Evolutionary conservation across 2,888 invertebrate genomes (phyloP).

Genomic region (Cartodere bifasciata): DNA sequence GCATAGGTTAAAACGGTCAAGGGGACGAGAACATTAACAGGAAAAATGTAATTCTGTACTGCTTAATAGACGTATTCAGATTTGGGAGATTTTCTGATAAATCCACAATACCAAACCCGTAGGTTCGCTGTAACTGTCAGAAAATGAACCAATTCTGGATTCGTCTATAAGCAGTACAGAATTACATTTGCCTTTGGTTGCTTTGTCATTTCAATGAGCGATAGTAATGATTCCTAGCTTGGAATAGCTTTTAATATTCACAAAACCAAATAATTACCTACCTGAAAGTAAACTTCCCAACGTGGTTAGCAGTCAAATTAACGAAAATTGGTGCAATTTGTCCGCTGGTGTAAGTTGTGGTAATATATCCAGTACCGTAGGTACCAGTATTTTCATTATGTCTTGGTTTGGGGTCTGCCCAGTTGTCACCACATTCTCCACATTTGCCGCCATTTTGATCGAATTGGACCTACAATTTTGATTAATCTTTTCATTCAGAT

Average conservation of each 20-base stretch:
- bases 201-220: no score
- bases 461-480: not conserved
- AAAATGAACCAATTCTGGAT: conserved; percentile 1
- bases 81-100: no score
- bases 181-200: no score
- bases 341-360: conserved; percentile 5
- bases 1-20: no score
- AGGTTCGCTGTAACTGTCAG: not conserved
- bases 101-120: not conserved
- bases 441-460: conserved; percentile 7
- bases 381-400: conserved; percentile 10
- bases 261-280: not conserved
- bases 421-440: conserved; percentile 9
- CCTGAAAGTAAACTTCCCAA: conserved; percentile 8
- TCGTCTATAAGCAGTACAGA: no score
- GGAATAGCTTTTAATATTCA: no score
- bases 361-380: conserved; percentile 7
- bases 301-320: conserved; percentile 7
- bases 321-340: conserved; percentile 5
- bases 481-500: no score
- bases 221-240: no score
- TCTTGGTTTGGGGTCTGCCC: conserved; percentile 7
- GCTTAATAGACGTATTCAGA: no score
- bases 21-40: no score
- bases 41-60: no score